These are phyloP conservation scores for Nematopogon swammerdamellus DNA, from an alignment of 2,888 invertebrate species.

Conservation along the genomic window DNA sequence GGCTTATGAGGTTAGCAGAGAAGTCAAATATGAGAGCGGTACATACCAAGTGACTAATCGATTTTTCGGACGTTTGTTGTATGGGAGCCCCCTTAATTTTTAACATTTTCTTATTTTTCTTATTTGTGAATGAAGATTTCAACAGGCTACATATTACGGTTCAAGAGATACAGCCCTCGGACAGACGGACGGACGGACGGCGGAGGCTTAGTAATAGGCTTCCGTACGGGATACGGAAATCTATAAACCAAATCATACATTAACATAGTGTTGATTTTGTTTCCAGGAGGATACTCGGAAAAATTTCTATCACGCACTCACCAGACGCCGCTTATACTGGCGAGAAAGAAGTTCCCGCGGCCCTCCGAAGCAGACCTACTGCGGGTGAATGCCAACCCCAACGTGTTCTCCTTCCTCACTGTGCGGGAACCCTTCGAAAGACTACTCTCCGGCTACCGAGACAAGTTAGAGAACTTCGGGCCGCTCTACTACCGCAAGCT, in stretches of 20 bases:
- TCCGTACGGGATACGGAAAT: no score
- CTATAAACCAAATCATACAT: no score
- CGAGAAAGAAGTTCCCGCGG: constrained; percentile 65
- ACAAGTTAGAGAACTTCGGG: constrained; percentile 68
- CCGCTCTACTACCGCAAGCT: constrained; percentile 68
- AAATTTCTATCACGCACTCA: constrained; percentile 56
- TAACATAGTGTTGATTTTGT: no score
- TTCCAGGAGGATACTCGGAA: constrained; percentile 57
- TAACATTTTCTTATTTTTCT: no score
- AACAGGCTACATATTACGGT: not conserved
- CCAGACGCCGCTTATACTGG: constrained; percentile 63
- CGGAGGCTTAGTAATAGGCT: no score
- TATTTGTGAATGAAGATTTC: no score
- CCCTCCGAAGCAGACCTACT: constrained; percentile 60
- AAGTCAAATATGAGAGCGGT: no score
- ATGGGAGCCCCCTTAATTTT: no score
- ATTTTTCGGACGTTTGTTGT: no score
- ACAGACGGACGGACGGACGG: no score
- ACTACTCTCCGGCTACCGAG: constrained; percentile 67
- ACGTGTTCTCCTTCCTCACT: constrained; percentile 63
- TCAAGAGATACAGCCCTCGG: not conserved
- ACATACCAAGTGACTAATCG: no score
- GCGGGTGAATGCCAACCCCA: constrained; percentile 56
- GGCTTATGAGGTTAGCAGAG: no score
- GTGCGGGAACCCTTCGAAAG: constrained; percentile 73